These are phyloP conservation scores for Ooceraea biroi DNA, from an alignment of 1,140 invertebrate genomes.

Conservation along the genomic window DNA sequence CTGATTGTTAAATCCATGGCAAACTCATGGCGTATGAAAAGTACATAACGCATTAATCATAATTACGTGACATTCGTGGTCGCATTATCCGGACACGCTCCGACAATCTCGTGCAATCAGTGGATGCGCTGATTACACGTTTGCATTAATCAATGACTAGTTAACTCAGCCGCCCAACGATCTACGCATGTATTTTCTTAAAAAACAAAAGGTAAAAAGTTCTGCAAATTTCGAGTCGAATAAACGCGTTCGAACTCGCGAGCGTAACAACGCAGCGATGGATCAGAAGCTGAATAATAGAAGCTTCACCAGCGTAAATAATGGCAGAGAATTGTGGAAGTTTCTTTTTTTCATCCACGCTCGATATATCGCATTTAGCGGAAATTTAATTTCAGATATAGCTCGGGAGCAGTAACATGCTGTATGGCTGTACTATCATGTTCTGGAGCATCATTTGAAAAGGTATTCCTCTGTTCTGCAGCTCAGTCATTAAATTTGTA, in stretches of 20 bases:
- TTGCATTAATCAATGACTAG: conserved; percentile 3
- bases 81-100: neutral
- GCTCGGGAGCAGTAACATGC: neutral
- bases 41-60: conserved; percentile 19
- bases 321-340: neutral
- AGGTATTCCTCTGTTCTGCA: conserved; percentile 2
- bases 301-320: conserved; percentile 35
- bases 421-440: neutral
- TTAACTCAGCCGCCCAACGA: neutral
- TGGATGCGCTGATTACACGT: conserved; percentile 16
- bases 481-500: neutral
- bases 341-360: neutral
- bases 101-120: conserved; percentile 30
- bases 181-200: neutral
- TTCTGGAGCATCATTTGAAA: neutral
- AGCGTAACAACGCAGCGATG: neutral
- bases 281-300: neutral
- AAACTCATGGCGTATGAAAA: neutral
- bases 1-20: neutral
- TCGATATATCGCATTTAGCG: neutral
- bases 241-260: conserved; percentile 4
- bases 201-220: neutral
- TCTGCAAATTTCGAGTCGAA: neutral
- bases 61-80: conserved; percentile 23
- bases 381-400: conserved; percentile 48